Percentiles rank a stretch among this genome's conserved stretches.
Conservation (phyloP, 1,140 invertebrate genomes). For the Latrodectus geometricus region DNA sequence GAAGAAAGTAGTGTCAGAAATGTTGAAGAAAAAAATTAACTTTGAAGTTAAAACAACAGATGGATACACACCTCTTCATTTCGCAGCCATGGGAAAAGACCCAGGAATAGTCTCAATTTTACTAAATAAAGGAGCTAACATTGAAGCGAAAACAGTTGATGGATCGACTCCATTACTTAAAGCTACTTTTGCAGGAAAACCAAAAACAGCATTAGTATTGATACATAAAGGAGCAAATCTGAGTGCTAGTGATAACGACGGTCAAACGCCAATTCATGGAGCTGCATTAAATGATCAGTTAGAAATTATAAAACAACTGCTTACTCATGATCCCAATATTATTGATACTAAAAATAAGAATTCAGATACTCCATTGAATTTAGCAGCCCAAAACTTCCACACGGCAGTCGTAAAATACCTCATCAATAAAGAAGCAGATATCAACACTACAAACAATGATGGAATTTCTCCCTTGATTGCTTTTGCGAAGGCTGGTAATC, state of each 20-base stretch:
- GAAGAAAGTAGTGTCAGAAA: slow-evolving; percentile 94
- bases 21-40: slow-evolving; percentile 95
- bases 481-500: neutral
- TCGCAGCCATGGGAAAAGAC: neutral
- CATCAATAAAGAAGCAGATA: neutral
- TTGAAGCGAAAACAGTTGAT: slow-evolving; percentile 70
- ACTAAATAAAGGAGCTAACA: neutral
- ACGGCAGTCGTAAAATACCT: neutral
- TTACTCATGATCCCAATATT: neutral
- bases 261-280: neutral
- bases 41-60: slow-evolving; percentile 94
- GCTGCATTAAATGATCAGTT: neutral
- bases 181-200: slow-evolving; percentile 87
- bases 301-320: neutral
- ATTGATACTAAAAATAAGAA: neutral
- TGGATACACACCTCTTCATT: slow-evolving; percentile 67
- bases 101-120: neutral
- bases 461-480: neutral
- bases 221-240: slow-evolving; percentile 89
- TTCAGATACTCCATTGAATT: neutral
- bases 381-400: neutral
- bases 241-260: neutral
- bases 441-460: neutral
- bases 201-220: slow-evolving; percentile 84
- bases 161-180: slow-evolving; percentile 91